Evolutionary conservation across 2,888 invertebrate species (phyloP), one percentile per base, ranked within the genome.

Genomic region (Pogonocherus hispidulus): DNA sequence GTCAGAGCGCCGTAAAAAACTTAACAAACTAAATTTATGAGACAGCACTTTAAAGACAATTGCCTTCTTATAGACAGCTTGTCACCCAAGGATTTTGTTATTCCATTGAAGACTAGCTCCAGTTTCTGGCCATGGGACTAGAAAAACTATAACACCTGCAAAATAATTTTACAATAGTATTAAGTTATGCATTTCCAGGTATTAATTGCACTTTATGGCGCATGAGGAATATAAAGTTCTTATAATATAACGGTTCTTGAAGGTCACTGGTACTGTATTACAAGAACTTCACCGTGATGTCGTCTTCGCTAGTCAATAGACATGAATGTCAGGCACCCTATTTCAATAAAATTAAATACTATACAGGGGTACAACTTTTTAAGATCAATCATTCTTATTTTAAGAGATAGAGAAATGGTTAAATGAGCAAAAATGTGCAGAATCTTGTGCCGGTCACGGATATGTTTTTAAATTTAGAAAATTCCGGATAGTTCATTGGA

Each of bases 81-180:
- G 55, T 55, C 55, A 35, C 37, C 22, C 55, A 55, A 41, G 55
- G 55, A 55, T 55, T 20, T 55, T 35, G 18, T 41, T 55, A 37
- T 37, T 16, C 6, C 16, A 54, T 35, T 9, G 14, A 18, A 23
- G 16, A 9, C 16, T 35, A 18, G 27, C 5, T 54, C 16, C 27
- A 3, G 32, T 32, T 54, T 32, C 37, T 19, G 14, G 14, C 14
- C n/a, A n/a, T n/a, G 2, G 8, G 2, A 11, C 9, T 32, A 11
- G 32, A 11, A 11, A 32, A 32, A 32, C 4, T 11, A 1, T 11
- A 11, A 6, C 41, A 41, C 16, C 41, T 41, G 41, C 6, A 41
- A 2, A 32, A 8, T 32, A 32, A 32, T 32, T 32, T 32, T 32
- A 2, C 32, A 32, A 32, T 8, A 32, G 5, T 1, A 32, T 11